Evolutionary conservation across 2,888 invertebrate genomes (phyloP).

Genomic region (Pristionchus exspectatus): DNA sequence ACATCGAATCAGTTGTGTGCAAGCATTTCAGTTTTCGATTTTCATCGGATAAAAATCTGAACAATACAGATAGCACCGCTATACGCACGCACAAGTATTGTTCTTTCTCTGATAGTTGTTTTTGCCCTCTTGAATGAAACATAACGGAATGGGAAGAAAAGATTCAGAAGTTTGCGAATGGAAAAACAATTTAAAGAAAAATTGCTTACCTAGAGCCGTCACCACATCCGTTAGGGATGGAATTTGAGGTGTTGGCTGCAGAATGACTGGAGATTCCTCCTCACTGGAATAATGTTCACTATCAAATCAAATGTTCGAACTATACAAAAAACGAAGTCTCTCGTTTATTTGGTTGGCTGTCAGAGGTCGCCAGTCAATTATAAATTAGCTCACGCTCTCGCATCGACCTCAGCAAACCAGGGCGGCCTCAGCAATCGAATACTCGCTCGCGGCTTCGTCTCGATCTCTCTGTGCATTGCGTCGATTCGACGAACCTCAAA

Average conservation of each 20-base stretch:
- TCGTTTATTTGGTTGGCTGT: not conserved
- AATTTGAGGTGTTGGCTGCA: not conserved
- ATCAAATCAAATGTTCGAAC: not conserved
- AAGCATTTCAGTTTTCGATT: no score
- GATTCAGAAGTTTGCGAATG: not conserved
- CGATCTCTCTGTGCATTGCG: slow-evolving; percentile 50
- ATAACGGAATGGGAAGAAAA: no score
- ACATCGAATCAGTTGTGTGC: no score
- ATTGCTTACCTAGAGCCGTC: not conserved
- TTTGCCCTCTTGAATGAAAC: no score
- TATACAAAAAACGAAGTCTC: no score
- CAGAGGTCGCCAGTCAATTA: not conserved
- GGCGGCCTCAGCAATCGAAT: slow-evolving; percentile 92
- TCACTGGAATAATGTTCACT: not conserved
- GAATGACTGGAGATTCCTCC: not conserved
- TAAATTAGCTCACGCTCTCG: slow-evolving; percentile 4
- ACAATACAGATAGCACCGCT: no score
- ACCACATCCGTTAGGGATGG: slow-evolving; percentile 25
- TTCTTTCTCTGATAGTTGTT: no score
- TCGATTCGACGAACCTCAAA: slow-evolving; percentile 39
- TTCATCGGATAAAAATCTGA: no score
- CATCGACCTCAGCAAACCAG: slow-evolving; percentile 92
- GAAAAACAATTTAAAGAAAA: not conserved
- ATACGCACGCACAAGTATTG: no score
- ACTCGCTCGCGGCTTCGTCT: slow-evolving; percentile 90